A percentile compares a stretch with the other conserved stretches of the same genome.
phyloP scores from a whole-genome alignment of 2,113 vertebrate species.

The Suncus etruscus region DNA sequence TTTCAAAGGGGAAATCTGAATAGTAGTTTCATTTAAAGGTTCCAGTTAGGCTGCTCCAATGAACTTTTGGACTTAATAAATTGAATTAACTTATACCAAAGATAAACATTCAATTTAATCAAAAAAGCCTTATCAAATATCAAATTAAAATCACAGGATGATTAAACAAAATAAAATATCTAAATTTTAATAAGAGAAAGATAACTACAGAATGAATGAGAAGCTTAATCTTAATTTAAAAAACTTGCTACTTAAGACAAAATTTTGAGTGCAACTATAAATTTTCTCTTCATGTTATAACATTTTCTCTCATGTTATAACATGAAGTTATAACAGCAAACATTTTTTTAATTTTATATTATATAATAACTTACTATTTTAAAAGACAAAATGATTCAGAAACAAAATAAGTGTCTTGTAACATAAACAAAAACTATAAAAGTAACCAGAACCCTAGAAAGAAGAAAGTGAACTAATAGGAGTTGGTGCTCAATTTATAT shows the following conservation, averaged over 20 bases:
- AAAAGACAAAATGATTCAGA: constrained; percentile 9
- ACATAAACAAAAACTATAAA: constrained; percentile 20
- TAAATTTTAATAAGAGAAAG: constrained; percentile 55
- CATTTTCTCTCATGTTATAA: neutral
- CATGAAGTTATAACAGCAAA: neutral
- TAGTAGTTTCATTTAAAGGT: neutral
- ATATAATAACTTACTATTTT: neutral
- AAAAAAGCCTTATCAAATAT: constrained; percentile 26
- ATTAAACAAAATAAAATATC: constrained; percentile 61
- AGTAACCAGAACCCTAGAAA: neutral
- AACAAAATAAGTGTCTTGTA: neutral
- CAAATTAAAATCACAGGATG: constrained; percentile 38
- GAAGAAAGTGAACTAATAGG: neutral
- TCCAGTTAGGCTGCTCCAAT: neutral
- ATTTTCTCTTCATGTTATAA: neutral
- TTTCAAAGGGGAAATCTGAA: neutral
- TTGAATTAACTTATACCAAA: neutral
- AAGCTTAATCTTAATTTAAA: constrained; percentile 70
- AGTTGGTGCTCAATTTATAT: neutral
- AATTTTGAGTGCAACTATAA: constrained; percentile 42
- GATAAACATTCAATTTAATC: neutral
- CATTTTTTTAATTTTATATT: neutral
- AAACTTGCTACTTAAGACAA: constrained; percentile 35
- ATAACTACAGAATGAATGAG: constrained; percentile 5
- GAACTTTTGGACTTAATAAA: neutral